These are phyloP conservation scores for Sminthurinus signatus DNA, from an alignment of 1,140 invertebrate genomes.

Conservation along the genomic window DNA sequence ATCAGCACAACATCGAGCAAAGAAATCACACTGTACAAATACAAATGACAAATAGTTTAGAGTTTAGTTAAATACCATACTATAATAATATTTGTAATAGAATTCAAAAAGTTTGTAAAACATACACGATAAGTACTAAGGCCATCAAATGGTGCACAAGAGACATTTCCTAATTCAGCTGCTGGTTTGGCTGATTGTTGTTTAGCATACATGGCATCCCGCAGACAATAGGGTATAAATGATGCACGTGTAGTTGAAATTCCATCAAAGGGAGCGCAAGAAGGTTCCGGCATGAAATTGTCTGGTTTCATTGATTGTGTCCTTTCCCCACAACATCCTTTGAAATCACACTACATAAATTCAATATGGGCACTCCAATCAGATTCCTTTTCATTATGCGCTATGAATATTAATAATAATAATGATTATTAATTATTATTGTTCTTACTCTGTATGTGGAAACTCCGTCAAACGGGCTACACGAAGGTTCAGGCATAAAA, in stretches of 20 bases:
- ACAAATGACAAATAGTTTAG: too few species aligned
- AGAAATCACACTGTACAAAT: slow-evolving; percentile 8
- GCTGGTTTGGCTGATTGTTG: slow-evolving; percentile 15
- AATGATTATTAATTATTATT: too few species aligned
- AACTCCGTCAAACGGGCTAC: too few species aligned
- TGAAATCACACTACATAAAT: too few species aligned
- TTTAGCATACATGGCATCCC: slow-evolving; percentile 18
- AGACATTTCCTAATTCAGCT: slow-evolving; percentile 6
- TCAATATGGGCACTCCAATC: too few species aligned
- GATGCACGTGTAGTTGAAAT: slow-evolving; percentile 24
- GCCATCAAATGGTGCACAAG: slow-evolving; percentile 27
- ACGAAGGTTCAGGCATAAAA: too few species aligned
- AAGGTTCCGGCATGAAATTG: slow-evolving; percentile 11
- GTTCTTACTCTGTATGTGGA: too few species aligned
- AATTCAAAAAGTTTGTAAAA: too few species aligned
- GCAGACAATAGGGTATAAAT: slow-evolving; percentile 29
- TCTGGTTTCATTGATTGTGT: slow-evolving; percentile 17
- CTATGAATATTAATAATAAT: too few species aligned
- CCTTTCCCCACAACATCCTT: background rate
- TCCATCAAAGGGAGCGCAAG: slow-evolving; percentile 20
- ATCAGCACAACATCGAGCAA: background rate
- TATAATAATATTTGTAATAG: too few species aligned
- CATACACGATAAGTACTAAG: slow-evolving; percentile 29
- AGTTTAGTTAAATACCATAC: too few species aligned
- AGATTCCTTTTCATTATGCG: too few species aligned